These are phyloP conservation scores for Chromis chromis DNA, from an alignment of 2,797 vertebrate genomes.

Conservation along the genomic window DNA sequence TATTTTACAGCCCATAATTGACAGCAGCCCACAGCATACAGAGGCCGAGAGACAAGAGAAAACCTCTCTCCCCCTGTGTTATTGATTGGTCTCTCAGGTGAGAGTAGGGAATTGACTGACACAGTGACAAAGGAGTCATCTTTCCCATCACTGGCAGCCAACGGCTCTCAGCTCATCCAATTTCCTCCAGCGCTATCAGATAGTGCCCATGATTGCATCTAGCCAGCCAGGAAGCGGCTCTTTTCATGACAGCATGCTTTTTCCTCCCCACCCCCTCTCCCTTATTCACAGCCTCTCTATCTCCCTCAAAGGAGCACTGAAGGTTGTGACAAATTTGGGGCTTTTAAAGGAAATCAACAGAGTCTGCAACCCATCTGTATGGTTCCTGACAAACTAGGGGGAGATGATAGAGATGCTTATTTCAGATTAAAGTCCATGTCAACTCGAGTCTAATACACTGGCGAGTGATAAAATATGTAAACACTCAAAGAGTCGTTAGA, in stretches of 20 bases:
- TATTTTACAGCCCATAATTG: constrained; percentile 73
- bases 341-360: constrained; percentile 76
- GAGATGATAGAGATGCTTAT: constrained; percentile 72
- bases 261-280: constrained; percentile 9
- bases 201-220: constrained; percentile 85
- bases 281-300: constrained; percentile 69
- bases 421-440: constrained; percentile 58
- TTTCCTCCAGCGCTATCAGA: constrained; percentile 85
- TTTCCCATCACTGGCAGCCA: constrained; percentile 85
- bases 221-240: constrained; percentile 79
- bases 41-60: constrained; percentile 54
- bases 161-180: constrained; percentile 83
- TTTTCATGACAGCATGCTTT: constrained; percentile 78
- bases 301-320: constrained; percentile 73
- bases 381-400: constrained; percentile 59
- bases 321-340: constrained; percentile 79
- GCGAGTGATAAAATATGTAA: constrained; percentile 70
- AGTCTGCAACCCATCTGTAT: constrained; percentile 61
- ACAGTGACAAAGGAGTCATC: constrained; percentile 88
- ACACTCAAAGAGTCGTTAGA: constrained; percentile 56
- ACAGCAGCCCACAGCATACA: constrained; percentile 65
- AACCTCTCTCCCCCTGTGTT: constrained; percentile 56
- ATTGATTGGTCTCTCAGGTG: constrained; percentile 82
- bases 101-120: constrained; percentile 85
- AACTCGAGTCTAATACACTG: constrained; percentile 43